These are phyloP conservation scores for Homarus gammarus DNA, from an alignment of 2,888 invertebrate genomes.

Conservation along the genomic window DNA sequence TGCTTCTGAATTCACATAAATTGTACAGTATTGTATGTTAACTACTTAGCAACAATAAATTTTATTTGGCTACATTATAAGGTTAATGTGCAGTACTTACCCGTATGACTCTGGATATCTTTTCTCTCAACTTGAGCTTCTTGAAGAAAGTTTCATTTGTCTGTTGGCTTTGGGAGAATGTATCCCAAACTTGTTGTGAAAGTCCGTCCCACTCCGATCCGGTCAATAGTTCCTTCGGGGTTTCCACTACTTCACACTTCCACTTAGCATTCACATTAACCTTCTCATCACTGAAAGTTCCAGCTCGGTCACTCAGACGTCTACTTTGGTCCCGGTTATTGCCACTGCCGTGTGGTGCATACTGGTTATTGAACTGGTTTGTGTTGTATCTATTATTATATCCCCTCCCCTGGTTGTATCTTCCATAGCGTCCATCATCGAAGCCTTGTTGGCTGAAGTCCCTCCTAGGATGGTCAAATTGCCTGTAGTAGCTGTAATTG, in stretches of 20 bases:
- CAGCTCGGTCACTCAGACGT: slow-evolving; percentile 62
- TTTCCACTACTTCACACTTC: slow-evolving; percentile 60
- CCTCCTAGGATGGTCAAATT: slow-evolving; percentile 21
- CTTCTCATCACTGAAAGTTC: slow-evolving; percentile 57
- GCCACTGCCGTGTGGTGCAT: slow-evolving; percentile 2
- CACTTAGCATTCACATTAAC: slow-evolving; percentile 30
- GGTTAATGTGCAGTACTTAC: too few relatives aligned
- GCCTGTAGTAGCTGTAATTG: slow-evolving; percentile 38
- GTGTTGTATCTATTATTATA: slow-evolving; percentile 45
- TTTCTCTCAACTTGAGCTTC: slow-evolving; percentile 67
- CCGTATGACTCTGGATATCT: slow-evolving; percentile 58
- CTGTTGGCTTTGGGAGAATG: slow-evolving; percentile 59
- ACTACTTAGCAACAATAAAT: too few relatives aligned
- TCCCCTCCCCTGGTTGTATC: slow-evolving; percentile 47
- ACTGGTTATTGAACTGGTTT: slow-evolving; percentile 37
- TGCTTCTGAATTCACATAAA: too few relatives aligned
- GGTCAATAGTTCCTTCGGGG: slow-evolving; percentile 58
- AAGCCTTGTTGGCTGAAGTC: slow-evolving; percentile 40
- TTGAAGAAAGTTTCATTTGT: slow-evolving; percentile 63
- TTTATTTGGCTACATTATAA: too few relatives aligned
- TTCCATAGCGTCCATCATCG: slow-evolving; percentile 19
- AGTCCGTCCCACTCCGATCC: slow-evolving; percentile 67
- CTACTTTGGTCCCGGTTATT: slow-evolving; percentile 33
- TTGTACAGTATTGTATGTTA: too few relatives aligned
- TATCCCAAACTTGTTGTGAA: slow-evolving; percentile 67